A percentile compares a stretch with the other conserved stretches of the same genome.
These are phyloP conservation scores for Orthosia cruda DNA, from an alignment of 2,888 invertebrate genomes.

Conservation along the genomic window DNA sequence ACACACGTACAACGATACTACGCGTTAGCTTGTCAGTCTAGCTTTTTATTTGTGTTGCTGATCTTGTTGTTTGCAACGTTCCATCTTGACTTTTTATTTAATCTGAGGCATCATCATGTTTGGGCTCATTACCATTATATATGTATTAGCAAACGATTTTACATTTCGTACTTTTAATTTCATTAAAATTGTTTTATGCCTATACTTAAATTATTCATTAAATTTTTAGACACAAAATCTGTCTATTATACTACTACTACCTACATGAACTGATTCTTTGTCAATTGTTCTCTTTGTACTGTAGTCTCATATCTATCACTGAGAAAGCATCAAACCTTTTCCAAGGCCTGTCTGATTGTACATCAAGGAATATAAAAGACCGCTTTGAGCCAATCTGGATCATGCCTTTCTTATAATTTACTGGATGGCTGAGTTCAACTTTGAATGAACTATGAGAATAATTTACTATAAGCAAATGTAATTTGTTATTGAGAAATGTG, in stretches of 20 bases:
- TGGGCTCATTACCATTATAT: too few species aligned
- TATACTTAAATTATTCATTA: neutral
- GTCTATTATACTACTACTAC: too few species aligned
- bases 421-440: conserved; percentile 16
- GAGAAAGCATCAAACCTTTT: conserved; percentile 12
- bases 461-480: neutral
- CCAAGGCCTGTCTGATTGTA: conserved; percentile 40
- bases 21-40: too few species aligned
- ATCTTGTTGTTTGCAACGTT: too few species aligned
- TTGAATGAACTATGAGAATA: conserved; percentile 1
- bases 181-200: neutral
- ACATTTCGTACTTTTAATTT: too few species aligned
- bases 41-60: too few species aligned
- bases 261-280: neutral
- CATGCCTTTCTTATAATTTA: conserved; percentile 20
- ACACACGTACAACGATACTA: too few species aligned
- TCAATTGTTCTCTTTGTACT: conserved; percentile 17
- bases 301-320: conserved; percentile 21
- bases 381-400: conserved; percentile 41
- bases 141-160: too few species aligned
- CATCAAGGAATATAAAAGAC: conserved; percentile 32
- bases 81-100: too few species aligned
- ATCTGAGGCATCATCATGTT: too few species aligned
- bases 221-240: neutral
- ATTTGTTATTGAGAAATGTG: neutral